Evolutionary conservation across 2,797 vertebrate genomes (phyloP), one percentile per base, ranked within the genome.

Genomic region (Morus bassanus): DNA sequence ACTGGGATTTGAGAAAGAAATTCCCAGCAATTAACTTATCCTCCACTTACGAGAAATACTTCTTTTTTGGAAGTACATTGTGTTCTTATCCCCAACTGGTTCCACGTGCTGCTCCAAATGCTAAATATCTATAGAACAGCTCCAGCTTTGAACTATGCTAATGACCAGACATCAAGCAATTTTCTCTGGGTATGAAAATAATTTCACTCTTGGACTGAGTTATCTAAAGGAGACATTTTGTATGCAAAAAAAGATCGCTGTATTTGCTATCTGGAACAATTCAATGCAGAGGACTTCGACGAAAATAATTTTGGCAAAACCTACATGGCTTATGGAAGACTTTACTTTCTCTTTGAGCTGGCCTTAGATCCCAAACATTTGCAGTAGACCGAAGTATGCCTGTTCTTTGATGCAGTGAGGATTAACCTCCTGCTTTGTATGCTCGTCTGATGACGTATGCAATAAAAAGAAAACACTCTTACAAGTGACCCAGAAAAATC

Each of bases 91-190:
- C 35, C 89, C 89, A 95, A 4, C 79, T 92, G 79, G 57, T 89
- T 95, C 73, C 79, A 75, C 1, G 0, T 11, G 8, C 81, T 72
- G 81, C 81, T 95, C 84, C 93, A 96, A 96, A 93, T 83, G 75
- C 54, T 85, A 95, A 93, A 7, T 74, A 92, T 95, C 91, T 95
- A 91, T 92, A 91, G 81, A 97, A 92, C 53, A 93, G 81, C 72
- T 96, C 89, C 84, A 89, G 84, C 57, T 97, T 87, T 27, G 13
- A 95, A 89, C 68, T 91, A 65, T 50, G 68, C 53, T 93, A 91
- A 91, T 60, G 50, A 95, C 48, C 68, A 92, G 84, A 73, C 75
- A 89, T 50, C 75, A 74, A 91, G 64, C 57, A 89, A 68, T 75
- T 89, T 77, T 94, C 68, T 88, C 78, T 64, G 82, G 30, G 41